Conservation (phyloP, 2,797 vertebrate species). For the Ibycter americanus region DNA sequence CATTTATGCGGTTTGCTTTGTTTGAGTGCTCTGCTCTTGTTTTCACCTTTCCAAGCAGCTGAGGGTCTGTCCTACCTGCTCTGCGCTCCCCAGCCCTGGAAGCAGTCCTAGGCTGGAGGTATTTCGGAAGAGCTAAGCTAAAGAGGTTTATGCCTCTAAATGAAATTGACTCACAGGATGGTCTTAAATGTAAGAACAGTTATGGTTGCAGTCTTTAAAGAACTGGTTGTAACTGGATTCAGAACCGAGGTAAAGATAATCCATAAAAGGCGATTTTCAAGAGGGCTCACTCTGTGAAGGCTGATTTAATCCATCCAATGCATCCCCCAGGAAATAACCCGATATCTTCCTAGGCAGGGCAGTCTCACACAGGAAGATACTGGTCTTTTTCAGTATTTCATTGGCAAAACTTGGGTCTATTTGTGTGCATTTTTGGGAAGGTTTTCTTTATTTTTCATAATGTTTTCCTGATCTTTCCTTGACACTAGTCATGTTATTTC, state of each 20-base stretch:
- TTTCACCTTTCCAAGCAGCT: not conserved
- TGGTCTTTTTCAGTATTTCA: not conserved
- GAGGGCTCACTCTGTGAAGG: not conserved
- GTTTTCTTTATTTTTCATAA: not conserved
- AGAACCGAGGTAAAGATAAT: not conserved
- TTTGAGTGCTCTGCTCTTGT: not conserved
- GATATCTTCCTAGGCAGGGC: not conserved
- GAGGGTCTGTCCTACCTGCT: not conserved
- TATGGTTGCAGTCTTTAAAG: not conserved
- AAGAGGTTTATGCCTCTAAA: not conserved
- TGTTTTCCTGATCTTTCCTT: not conserved
- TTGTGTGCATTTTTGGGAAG: not conserved
- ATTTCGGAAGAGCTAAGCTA: not conserved
- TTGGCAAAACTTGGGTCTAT: not conserved
- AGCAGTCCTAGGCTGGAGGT: not conserved
- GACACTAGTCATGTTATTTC: not conserved
- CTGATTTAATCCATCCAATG: not conserved
- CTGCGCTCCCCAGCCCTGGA: not conserved
- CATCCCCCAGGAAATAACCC: not conserved
- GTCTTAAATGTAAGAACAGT: not conserved
- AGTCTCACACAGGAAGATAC: not conserved
- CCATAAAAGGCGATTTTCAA: not conserved
- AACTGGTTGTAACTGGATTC: not conserved
- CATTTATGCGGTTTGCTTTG: not conserved
- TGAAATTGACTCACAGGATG: not conserved